A percentile compares a stretch with the other conserved stretches of the same genome.
Conservation (phyloP, 2,113 vertebrate species). For the Upupa epops region DNA sequence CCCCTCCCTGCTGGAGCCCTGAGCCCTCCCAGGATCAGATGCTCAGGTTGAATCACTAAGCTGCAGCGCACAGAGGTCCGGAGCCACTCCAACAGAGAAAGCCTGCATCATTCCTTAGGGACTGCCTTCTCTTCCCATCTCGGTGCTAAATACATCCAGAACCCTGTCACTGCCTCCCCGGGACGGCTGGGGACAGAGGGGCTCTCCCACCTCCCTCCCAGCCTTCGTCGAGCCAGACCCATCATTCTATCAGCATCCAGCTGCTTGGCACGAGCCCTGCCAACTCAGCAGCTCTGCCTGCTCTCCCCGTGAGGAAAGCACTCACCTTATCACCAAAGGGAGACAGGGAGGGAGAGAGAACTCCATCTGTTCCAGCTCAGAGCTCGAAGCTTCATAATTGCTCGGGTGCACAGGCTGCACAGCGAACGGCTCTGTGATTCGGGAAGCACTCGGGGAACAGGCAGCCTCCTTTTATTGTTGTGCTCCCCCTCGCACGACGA, state of each 20-base stretch:
- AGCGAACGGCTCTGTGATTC: constrained; percentile 49
- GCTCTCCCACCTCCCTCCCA: not conserved
- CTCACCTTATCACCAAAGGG: constrained; percentile 72
- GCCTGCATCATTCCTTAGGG: not conserved
- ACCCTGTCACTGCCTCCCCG: not conserved
- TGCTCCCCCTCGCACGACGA: constrained; percentile 56
- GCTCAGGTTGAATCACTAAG: not conserved
- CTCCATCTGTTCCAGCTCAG: constrained; percentile 72
- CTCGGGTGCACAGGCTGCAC: constrained; percentile 50
- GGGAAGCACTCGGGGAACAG: constrained; percentile 64
- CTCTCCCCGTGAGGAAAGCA: constrained; percentile 61
- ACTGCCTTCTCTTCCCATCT: not conserved
- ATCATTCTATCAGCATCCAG: constrained; percentile 12
- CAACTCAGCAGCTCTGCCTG: constrained; percentile 61
- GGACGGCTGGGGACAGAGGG: not conserved
- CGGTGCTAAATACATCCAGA: rapidly evolving
- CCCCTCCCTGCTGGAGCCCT: not conserved
- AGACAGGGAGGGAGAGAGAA: not conserved
- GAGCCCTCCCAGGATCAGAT: not conserved
- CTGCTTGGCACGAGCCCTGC: constrained; percentile 49
- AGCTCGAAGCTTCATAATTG: constrained; percentile 48
- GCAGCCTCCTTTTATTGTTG: constrained; percentile 61
- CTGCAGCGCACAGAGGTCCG: not conserved
- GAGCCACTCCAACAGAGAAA: not conserved
- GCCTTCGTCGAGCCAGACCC: not conserved